Evolutionary conservation across 2,113 vertebrate species (phyloP).

Genomic region (Ceratotherium simum): DNA sequence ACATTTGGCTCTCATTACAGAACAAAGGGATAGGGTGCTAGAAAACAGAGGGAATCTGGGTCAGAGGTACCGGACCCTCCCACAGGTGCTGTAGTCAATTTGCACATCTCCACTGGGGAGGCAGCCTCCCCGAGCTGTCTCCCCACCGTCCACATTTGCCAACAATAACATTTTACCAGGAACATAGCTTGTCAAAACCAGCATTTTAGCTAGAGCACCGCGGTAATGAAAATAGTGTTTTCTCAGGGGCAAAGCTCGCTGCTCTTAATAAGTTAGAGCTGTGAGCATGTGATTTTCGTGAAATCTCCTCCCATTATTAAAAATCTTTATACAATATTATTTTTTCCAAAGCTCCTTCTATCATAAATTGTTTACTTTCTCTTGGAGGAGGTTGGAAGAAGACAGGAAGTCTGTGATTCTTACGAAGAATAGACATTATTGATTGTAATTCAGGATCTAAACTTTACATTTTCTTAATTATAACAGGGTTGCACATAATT

Average conservation of each 20-base stretch:
- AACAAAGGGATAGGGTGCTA: slow-evolving; percentile 82
- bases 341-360: slow-evolving; percentile 67
- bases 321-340: slow-evolving; percentile 75
- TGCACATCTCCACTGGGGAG: slow-evolving; percentile 83
- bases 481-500: not conserved
- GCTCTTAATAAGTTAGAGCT: slow-evolving; percentile 78
- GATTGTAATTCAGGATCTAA: not conserved
- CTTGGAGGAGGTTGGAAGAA: not conserved
- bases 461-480: not conserved
- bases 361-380: slow-evolving; percentile 76
- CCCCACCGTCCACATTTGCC: slow-evolving; percentile 67
- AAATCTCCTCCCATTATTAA: slow-evolving; percentile 69
- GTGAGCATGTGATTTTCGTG: slow-evolving; percentile 78
- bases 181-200: slow-evolving; percentile 85
- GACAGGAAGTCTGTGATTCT: not conserved
- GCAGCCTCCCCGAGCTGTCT: slow-evolving; percentile 77
- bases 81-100: slow-evolving; percentile 85
- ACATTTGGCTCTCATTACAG: slow-evolving; percentile 84
- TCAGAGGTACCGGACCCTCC: slow-evolving; percentile 81
- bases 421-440: not conserved
- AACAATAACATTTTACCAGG: slow-evolving; percentile 87
- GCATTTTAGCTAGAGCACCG: slow-evolving; percentile 76
- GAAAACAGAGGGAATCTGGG: slow-evolving; percentile 83
- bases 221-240: slow-evolving; percentile 83
- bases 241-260: slow-evolving; percentile 76